phyloP scores from a whole-genome alignment of 2,797 vertebrate species.

The Mustela erminea region DNA sequence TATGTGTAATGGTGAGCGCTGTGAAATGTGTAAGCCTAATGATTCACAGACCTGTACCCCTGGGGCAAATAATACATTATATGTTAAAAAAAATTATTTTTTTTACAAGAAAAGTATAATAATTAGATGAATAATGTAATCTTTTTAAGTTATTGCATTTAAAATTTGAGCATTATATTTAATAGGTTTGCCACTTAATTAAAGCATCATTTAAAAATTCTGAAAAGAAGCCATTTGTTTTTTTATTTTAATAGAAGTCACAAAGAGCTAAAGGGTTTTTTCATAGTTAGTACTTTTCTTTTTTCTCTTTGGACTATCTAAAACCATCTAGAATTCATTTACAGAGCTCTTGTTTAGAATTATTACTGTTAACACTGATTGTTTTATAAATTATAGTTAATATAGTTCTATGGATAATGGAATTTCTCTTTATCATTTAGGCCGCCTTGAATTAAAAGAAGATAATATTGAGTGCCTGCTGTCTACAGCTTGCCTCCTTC shows the following conservation, averaged over 20 bases:
- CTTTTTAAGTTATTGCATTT: constrained; percentile 22
- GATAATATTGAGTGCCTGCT: constrained; percentile 98
- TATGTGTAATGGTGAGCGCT: too few relatives aligned
- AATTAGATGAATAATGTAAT: not conserved
- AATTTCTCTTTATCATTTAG: constrained; percentile 86
- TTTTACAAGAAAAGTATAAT: not conserved
- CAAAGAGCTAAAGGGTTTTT: not conserved
- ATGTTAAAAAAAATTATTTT: too few relatives aligned
- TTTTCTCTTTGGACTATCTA: constrained; percentile 51
- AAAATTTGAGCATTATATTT: not conserved
- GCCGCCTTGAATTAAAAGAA: constrained; percentile 97
- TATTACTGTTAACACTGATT: constrained; percentile 10
- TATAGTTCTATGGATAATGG: constrained; percentile 51
- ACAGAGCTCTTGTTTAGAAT: constrained; percentile 56
- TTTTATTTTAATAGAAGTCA: constrained; percentile 53
- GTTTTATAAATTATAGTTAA: constrained; percentile 39
- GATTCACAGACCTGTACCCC: too few relatives aligned
- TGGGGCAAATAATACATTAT: too few relatives aligned
- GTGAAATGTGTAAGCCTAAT: too few relatives aligned
- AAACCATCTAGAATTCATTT: constrained; percentile 24
- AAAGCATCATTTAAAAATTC: constrained; percentile 59
- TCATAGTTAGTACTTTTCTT: not conserved
- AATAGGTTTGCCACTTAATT: constrained; percentile 35
- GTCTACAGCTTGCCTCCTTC: constrained; percentile 97
- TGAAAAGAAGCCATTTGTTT: constrained; percentile 26